Conservation (phyloP, 2,888 invertebrate species). For the Helicoverpa assulta region DNA sequence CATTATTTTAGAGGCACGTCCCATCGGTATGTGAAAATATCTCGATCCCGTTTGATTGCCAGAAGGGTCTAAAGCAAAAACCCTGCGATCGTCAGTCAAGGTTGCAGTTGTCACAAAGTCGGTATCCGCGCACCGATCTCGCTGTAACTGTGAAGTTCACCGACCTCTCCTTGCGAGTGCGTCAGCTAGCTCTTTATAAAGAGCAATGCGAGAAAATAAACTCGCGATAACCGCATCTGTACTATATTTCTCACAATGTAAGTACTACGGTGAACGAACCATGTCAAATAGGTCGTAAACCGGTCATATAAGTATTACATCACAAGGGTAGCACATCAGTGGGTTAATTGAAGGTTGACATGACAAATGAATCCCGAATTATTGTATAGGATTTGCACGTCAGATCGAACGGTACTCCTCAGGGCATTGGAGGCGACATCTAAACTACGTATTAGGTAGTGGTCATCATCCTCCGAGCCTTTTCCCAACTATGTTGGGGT, state of each 20-base stretch:
- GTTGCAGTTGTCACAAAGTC: conserved; percentile 78
- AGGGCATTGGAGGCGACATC: conserved; percentile 27
- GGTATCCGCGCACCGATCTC: conserved; percentile 75
- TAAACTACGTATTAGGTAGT: conserved; percentile 49
- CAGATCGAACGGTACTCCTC: conserved; percentile 15
- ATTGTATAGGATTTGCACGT: conserved; percentile 43
- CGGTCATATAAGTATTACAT: conserved; percentile 74
- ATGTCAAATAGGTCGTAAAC: conserved; percentile 80
- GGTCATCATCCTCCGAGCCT: too few species aligned
- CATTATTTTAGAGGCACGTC: too few species aligned
- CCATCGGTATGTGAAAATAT: neutral
- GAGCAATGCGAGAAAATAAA: conserved; percentile 88
- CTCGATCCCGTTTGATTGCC: neutral
- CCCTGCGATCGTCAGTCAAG: conserved; percentile 64
- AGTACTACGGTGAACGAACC: conserved; percentile 82
- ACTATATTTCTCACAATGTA: conserved; percentile 73
- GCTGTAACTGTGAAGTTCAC: conserved; percentile 80
- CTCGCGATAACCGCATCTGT: conserved; percentile 84
- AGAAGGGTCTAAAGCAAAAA: conserved; percentile 21
- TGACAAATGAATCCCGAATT: conserved; percentile 66
- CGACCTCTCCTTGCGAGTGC: conserved; percentile 81
- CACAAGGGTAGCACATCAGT: conserved; percentile 74
- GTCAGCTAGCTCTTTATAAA: conserved; percentile 87
- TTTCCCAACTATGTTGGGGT: too few species aligned
- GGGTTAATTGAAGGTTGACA: conserved; percentile 73